Base-by-base conservation (phyloP, 2,797 vertebrate genomes). In the Siniperca obscura region DNA sequence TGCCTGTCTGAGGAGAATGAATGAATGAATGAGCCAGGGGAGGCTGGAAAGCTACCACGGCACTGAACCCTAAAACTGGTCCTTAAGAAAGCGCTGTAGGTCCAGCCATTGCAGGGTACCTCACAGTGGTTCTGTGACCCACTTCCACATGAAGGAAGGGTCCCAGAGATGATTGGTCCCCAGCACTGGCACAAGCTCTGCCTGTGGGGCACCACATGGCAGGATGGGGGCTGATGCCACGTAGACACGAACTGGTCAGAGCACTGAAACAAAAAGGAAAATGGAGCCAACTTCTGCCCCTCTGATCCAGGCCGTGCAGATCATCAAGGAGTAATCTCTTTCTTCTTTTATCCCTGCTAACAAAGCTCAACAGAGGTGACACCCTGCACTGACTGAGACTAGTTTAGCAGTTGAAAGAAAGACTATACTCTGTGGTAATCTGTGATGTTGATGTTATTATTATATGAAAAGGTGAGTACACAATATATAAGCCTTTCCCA, bases 171-270 rank as follows among this genome's bases (percentile, higher is more conserved):
- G 60, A 84, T 72, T 82, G 60, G 62, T 71, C 52, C 76, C 76
- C 71, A n/a, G 72, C 50, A 74, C 80, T 88, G 88, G 90, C 88
- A 90, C 80, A 74, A 74, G 85, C 80, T 89, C 82, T 84, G 86
- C 70, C 78, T 73, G 77, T 81, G 90, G 86, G 90, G 90, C 90
- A 88, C 79, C 79, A 34, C 80, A 81, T 88, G 89, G 73, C 82
- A 76, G 78, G 71, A 85, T 30, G 74, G 80, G 80, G 82, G 80
- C 85, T 21, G 78, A 78, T 87, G 87, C 84, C 84, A 87, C 76
- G 44, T 75, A 85, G 69, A 87, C 82, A 83, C 36, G 61, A 85
- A 71, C 82, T 76, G 86, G 85, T 89, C 90, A 87, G 79, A 83
- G 74, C 79, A 64, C 67, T 69, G 71, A 89, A 83, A 91, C 85